Percentiles rank a stretch among this genome's conserved stretches.
These are phyloP conservation scores for Hecatera dysodea DNA, from an alignment of 2,888 invertebrate species.

Conservation along the genomic window DNA sequence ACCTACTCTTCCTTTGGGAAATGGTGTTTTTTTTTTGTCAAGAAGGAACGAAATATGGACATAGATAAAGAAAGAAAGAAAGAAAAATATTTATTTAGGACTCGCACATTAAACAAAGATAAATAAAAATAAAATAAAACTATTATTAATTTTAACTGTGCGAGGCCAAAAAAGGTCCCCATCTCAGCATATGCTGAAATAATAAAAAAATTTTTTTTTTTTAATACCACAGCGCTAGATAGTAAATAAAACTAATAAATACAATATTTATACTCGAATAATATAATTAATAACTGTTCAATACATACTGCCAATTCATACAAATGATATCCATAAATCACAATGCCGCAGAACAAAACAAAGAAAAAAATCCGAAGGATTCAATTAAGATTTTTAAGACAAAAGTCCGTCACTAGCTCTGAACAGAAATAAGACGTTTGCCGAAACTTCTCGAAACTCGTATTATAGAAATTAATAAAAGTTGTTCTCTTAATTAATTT, in stretches of 20 bases:
- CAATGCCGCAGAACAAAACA: background rate
- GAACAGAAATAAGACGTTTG: conserved; percentile 48
- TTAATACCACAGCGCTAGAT: too few relatives aligned
- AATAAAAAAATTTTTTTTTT: too few relatives aligned
- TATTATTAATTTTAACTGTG: too few relatives aligned
- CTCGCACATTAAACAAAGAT: too few relatives aligned
- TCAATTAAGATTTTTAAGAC: conserved; percentile 48
- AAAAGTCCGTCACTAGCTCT: conserved; percentile 42
- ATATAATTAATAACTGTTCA: background rate
- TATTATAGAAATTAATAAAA: conserved; percentile 67
- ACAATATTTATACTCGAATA: background rate
- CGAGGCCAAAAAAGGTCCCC: too few relatives aligned
- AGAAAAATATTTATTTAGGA: too few relatives aligned
- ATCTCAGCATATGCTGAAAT: too few relatives aligned
- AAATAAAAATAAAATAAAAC: too few relatives aligned
- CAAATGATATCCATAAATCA: conserved; percentile 13
- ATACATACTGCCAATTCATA: background rate
- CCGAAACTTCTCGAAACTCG: conserved; percentile 51
- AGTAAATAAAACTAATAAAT: background rate
- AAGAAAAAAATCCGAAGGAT: conserved; percentile 30
- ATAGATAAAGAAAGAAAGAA: too few relatives aligned
- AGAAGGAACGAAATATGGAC: background rate
- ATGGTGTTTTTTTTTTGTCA: background rate
- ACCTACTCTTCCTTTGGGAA: background rate
- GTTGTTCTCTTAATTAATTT: conserved; percentile 69